These are phyloP conservation scores for Podotricha telesiphe DNA, from an alignment of 2,888 invertebrate species.

Conservation along the genomic window DNA sequence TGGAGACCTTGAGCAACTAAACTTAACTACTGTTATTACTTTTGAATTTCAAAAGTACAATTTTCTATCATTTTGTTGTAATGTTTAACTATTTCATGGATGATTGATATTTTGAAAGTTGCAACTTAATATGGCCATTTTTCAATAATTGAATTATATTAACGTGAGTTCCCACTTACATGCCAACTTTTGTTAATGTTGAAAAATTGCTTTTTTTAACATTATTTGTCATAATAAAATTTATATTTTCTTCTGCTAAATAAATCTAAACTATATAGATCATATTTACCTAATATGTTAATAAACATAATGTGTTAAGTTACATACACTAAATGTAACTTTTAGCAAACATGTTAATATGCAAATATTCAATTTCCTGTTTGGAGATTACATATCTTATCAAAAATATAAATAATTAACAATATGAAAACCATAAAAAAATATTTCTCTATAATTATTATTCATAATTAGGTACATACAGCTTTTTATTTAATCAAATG, in stretches of 20 bases:
- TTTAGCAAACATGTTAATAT: neutral
- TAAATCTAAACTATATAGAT: neutral
- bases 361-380: neutral
- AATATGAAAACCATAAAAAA: neutral
- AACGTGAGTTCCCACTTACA: too few relatives aligned
- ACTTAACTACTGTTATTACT: constrained; percentile 5
- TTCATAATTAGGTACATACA: neutral
- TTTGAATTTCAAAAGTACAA: neutral
- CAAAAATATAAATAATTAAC: neutral
- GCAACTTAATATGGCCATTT: too few relatives aligned
- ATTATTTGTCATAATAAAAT: too few relatives aligned
- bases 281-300: neutral
- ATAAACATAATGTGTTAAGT: neutral
- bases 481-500: neutral
- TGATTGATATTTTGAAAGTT: too few relatives aligned
- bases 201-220: too few relatives aligned
- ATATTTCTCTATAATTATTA: neutral
- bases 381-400: neutral
- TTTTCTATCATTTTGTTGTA: neutral
- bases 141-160: too few relatives aligned
- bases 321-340: too few relatives aligned
- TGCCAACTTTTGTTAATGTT: too few relatives aligned
- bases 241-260: too few relatives aligned
- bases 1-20: neutral
- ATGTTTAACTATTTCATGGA: too few relatives aligned